A percentile compares a stretch with the other conserved stretches of the same genome.
Conservation (phyloP, 1,140 invertebrate genomes). For the Heliconius nattereri region DNA sequence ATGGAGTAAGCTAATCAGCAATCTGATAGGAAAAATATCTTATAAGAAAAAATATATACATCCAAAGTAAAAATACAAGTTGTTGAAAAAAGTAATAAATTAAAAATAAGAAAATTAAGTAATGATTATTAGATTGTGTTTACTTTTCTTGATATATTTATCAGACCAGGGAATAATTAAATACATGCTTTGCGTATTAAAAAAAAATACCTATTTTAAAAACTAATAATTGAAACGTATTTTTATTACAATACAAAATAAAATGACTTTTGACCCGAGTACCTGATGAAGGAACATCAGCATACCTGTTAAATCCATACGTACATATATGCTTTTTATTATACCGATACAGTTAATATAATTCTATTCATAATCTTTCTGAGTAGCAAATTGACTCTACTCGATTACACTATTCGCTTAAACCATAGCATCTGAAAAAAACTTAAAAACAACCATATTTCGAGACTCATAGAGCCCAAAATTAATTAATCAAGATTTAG, state of each 20-base stretch:
- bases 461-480: constrained; percentile 28
- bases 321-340: background rate
- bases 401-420: constrained; percentile 27
- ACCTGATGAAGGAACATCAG: background rate
- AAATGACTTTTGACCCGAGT: too few relatives aligned
- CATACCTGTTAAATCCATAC: background rate
- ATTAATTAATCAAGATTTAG: constrained; percentile 35
- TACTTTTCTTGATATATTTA: too few relatives aligned
- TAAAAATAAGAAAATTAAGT: too few relatives aligned
- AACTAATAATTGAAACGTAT: too few relatives aligned
- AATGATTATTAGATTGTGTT: too few relatives aligned
- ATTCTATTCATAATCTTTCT: constrained; percentile 21
- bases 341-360: background rate
- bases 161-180: too few relatives aligned
- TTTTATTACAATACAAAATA: too few relatives aligned
- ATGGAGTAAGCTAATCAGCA: constrained; percentile 33
- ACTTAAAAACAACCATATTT: constrained; percentile 30
- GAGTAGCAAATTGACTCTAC: constrained; percentile 23
- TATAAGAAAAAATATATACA: background rate
- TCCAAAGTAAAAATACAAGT: too few relatives aligned
- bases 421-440: background rate
- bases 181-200: too few relatives aligned
- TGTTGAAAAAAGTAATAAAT: too few relatives aligned
- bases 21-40: background rate
- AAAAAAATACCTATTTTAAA: too few relatives aligned